phyloP scores from a whole-genome alignment of 2,888 invertebrate species.

The Lasioglossum morio region DNA sequence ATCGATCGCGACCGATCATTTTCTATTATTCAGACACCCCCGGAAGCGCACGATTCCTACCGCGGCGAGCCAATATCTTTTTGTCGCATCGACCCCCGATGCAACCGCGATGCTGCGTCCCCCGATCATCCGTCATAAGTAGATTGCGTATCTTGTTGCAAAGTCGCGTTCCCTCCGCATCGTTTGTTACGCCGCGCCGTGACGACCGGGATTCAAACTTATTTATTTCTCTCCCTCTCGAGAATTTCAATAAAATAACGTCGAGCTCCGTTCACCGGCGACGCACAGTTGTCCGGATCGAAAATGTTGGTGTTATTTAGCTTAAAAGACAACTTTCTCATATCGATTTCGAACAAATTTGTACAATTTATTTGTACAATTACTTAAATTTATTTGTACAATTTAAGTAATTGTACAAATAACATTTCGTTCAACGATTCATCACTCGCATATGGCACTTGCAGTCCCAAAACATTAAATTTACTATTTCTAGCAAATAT shows the following conservation, averaged over 20 bases:
- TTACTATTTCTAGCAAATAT: too few relatives aligned
- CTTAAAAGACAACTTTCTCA: too few relatives aligned
- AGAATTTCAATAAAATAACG: not conserved
- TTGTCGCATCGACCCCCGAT: not conserved
- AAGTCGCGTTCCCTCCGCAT: not conserved
- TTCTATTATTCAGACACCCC: conserved; percentile 41
- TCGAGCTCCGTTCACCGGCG: not conserved
- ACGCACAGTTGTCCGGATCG: too few relatives aligned
- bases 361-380: too few relatives aligned
- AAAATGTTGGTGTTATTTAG: too few relatives aligned
- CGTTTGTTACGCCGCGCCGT: not conserved
- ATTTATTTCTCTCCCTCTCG: not conserved
- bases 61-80: conserved; percentile 8
- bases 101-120: not conserved
- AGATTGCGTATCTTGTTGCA: not conserved
- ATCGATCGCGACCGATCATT: conserved; percentile 34
- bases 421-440: not conserved
- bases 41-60: conserved; percentile 4
- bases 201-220: not conserved
- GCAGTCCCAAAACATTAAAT: too few relatives aligned
- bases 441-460: too few relatives aligned
- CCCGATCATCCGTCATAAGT: not conserved
- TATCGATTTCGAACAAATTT: too few relatives aligned
- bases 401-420: too few relatives aligned
- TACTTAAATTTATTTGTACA: too few relatives aligned